Conservation (phyloP, 2,888 invertebrate genomes). For the Tineola bisselliella region DNA sequence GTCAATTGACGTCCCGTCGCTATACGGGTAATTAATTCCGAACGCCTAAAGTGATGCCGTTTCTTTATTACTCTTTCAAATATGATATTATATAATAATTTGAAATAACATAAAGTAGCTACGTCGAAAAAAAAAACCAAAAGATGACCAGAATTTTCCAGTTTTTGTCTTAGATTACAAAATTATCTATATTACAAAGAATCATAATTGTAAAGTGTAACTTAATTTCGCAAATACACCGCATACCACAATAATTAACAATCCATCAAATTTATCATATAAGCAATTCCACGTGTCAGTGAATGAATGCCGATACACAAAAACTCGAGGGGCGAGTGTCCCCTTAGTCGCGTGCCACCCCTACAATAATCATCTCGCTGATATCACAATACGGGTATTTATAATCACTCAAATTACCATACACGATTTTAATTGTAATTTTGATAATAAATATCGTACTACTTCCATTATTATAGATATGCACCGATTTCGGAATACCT, state of each 20-base stretch:
- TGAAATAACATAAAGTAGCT: no score
- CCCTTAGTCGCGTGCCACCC: slow-evolving; percentile 6
- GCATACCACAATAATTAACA: not conserved
- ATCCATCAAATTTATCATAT: not conserved
- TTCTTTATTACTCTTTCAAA: slow-evolving; percentile 10
- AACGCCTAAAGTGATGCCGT: slow-evolving; percentile 23
- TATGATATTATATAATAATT: not conserved
- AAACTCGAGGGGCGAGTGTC: not conserved
- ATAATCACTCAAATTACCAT: not conserved
- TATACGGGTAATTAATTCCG: slow-evolving; percentile 62
- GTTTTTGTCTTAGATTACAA: no score
- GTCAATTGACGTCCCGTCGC: slow-evolving; percentile 52
- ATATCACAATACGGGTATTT: not conserved
- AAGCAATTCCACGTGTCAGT: not conserved
- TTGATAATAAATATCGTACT: no score
- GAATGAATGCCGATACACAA: not conserved
- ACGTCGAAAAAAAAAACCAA: no score
- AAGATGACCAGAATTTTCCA: no score
- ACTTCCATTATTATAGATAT: no score
- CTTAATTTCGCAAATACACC: no score
- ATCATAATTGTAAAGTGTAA: no score
- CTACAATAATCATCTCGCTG: not conserved
- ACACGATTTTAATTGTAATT: not conserved
- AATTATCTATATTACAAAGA: no score
- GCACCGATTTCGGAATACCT: no score